These are phyloP conservation scores for Nematopogon swammerdamellus DNA, from an alignment of 2,888 invertebrate genomes.

Conservation along the genomic window DNA sequence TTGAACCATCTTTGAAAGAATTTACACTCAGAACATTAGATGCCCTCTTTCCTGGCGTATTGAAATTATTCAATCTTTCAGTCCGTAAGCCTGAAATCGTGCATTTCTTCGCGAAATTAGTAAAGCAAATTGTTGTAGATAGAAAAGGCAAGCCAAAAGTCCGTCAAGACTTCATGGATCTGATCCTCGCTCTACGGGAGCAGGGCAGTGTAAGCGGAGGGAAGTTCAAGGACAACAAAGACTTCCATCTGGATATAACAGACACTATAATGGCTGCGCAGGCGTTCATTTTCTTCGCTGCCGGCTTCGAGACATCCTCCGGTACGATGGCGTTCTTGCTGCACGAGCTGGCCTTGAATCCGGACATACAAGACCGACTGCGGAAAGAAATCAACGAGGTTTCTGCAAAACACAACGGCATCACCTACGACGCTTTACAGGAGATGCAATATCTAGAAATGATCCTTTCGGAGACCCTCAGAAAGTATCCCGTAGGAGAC, in stretches of 20 bases:
- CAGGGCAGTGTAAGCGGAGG: constrained; percentile 1
- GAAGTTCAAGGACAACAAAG: background rate
- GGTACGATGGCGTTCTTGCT: constrained; percentile 37
- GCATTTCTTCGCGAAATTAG: background rate
- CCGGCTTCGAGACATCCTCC: constrained; percentile 52
- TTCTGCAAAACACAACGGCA: constrained; percentile 23
- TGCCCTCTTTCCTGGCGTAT: background rate
- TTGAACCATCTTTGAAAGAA: background rate
- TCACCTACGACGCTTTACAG: constrained; percentile 35
- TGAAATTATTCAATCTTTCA: constrained; percentile 2
- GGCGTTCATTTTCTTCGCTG: constrained; percentile 39
- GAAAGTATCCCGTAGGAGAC: constrained; percentile 34
- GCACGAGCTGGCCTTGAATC: constrained; percentile 41
- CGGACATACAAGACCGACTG: constrained; percentile 31
- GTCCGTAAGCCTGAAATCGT: constrained; percentile 3
- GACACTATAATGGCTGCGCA: constrained; percentile 35
- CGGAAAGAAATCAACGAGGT: constrained; percentile 30
- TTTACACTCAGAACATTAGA: background rate
- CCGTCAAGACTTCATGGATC: constrained; percentile 12
- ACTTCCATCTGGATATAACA: constrained; percentile 12
- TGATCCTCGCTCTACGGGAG: constrained; percentile 10
- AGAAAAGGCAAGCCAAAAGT: background rate
- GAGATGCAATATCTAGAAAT: constrained; percentile 43
- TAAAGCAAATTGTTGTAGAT: background rate
- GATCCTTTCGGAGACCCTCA: constrained; percentile 34